A percentile compares a stretch with the other conserved stretches of the same genome.
Conservation (phyloP, 2,113 vertebrate species). For the Microcebus tavaratra region DNA sequence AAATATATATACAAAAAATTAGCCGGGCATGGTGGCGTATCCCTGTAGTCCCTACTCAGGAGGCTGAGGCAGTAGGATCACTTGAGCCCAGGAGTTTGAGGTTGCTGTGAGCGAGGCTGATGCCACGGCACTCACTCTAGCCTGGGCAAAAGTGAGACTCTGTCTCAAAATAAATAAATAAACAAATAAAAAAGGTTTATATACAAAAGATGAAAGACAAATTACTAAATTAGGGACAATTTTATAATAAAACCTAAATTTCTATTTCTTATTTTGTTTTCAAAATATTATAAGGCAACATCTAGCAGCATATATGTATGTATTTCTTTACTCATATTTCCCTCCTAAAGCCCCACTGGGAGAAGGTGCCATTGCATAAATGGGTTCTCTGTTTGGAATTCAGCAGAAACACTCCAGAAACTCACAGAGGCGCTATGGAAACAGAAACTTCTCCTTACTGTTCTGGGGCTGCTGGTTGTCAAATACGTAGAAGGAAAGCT, state of each 20-base stretch:
- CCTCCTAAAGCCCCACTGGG: background rate
- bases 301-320: background rate
- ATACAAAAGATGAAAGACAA: background rate
- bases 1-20: no score
- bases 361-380: background rate
- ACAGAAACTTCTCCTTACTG: background rate
- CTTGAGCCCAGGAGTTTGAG: no score
- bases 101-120: no score
- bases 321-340: background rate
- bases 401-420: background rate
- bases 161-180: no score
- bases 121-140: no score
- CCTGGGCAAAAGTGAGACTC: no score
- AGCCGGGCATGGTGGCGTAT: no score
- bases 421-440: background rate
- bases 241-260: background rate
- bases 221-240: constrained; percentile 5
- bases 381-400: background rate
- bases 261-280: constrained; percentile 12
- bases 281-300: background rate
- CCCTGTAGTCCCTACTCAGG: no score
- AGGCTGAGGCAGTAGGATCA: no score
- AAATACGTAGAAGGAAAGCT: background rate
- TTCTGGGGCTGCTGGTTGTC: background rate
- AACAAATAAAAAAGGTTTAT: no score